phyloP scores from a whole-genome alignment of 2,797 vertebrate genomes.

The Lycodopsis pacificus region DNA sequence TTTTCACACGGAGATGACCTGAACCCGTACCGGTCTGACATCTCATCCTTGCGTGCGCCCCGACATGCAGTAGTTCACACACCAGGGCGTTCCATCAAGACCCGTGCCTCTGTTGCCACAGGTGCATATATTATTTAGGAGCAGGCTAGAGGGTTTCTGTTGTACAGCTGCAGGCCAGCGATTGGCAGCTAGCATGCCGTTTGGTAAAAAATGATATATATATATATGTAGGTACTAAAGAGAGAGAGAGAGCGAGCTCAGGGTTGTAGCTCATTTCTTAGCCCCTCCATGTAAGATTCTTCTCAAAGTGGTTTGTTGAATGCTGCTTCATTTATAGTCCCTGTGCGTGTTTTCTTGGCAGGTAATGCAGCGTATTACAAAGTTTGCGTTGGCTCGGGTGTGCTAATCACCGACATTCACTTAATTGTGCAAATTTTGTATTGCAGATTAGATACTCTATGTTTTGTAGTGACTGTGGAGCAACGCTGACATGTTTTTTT shows the following conservation, averaged over 20 bases:
- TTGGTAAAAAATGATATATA: conserved; percentile 1
- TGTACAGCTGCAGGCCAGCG: conserved; percentile 32
- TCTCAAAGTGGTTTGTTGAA: conserved; percentile 3
- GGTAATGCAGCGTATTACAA: neutral
- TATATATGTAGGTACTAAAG: neutral
- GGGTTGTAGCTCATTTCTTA: conserved; percentile 18
- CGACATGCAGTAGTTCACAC: conserved; percentile 35
- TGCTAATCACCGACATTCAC: neutral
- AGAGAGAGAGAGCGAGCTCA: neutral
- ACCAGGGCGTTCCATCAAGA: conserved; percentile 32
- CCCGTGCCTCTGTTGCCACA: conserved; percentile 39
- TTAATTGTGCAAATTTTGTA: neutral
- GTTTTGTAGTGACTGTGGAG: neutral
- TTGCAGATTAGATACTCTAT: neutral
- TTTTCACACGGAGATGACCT: conserved; percentile 55
- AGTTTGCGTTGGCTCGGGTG: neutral
- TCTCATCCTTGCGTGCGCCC: conserved; percentile 45
- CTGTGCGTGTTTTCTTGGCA: neutral
- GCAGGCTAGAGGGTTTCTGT: conserved; percentile 30
- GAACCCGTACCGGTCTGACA: conserved; percentile 57
- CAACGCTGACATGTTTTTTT: neutral
- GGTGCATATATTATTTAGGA: conserved; percentile 64
- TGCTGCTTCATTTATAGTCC: neutral
- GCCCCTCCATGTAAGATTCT: conserved; percentile 18
- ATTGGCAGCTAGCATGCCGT: conserved; percentile 28